Percentiles rank a stretch among this genome's conserved stretches.
These are phyloP conservation scores for Oxygymnocypris stewartii DNA, from an alignment of 2,113 vertebrate genomes.

Conservation along the genomic window DNA sequence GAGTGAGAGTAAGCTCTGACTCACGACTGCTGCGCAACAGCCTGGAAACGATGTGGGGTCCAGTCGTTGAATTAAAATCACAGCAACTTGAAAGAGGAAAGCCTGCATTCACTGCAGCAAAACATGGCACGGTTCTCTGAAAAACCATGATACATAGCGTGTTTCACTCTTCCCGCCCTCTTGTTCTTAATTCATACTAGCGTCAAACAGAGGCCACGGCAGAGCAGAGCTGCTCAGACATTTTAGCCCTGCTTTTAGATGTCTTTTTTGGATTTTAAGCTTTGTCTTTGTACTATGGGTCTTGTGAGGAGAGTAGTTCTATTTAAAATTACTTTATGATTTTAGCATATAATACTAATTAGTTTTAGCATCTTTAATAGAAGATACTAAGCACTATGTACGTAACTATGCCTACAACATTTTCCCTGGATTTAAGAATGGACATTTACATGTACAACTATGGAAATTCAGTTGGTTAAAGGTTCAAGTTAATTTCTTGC, in stretches of 20 bases:
- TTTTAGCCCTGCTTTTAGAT: not conserved
- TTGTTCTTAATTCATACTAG: constrained; percentile 8
- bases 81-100: constrained; percentile 57
- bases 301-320: not conserved
- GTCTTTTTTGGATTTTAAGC: not conserved
- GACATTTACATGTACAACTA: not conserved
- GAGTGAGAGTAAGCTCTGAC: constrained; percentile 46
- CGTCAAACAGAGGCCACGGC: constrained; percentile 20
- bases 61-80: constrained; percentile 56
- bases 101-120: constrained; percentile 43
- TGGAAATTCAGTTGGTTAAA: not conserved
- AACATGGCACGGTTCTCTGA: constrained; percentile 33
- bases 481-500: not conserved
- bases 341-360: not conserved
- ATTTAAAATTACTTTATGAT: not conserved
- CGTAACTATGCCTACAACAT: not conserved
- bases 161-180: not conserved
- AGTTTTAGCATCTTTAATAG: not conserved
- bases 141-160: constrained; percentile 36
- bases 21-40: constrained; percentile 59
- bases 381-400: not conserved
- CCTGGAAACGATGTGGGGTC: constrained; percentile 58
- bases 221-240: not conserved
- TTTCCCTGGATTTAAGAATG: not conserved
- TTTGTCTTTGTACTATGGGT: not conserved